phyloP scores from a whole-genome alignment of 2,888 invertebrate species.

The Pollenia angustigena region DNA sequence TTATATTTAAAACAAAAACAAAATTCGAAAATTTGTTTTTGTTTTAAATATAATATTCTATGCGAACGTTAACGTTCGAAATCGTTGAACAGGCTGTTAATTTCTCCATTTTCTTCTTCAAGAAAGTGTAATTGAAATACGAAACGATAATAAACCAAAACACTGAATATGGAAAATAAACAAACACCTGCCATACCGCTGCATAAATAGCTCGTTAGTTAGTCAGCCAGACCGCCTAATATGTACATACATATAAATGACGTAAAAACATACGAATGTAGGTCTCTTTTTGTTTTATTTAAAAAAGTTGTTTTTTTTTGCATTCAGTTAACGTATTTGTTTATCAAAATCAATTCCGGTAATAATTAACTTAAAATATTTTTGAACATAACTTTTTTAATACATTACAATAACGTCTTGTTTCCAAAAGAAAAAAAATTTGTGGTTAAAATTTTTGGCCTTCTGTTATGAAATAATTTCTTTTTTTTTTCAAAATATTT shows the following conservation, averaged over 20 bases:
- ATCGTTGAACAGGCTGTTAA: no score
- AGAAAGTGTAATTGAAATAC: no score
- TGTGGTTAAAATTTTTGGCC: slow-evolving; percentile 1
- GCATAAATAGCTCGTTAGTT: no score
- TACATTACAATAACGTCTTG: not conserved
- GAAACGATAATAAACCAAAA: not conserved
- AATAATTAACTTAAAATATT: not conserved
- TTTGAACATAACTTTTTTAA: no score
- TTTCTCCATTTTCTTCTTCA: no score
- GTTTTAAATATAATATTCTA: no score
- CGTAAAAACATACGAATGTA: no score
- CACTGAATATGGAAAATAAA: slow-evolving; percentile 9
- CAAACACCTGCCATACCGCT: not conserved
- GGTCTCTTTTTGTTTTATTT: slow-evolving; percentile 20
- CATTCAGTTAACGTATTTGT: slow-evolving; percentile 49
- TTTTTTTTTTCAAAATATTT: slow-evolving; percentile 28
- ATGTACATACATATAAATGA: not conserved
- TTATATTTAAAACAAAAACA: no score
- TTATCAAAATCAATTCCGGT: slow-evolving; percentile 40
- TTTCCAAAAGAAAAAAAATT: not conserved
- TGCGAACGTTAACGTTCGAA: no score
- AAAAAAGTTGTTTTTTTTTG: slow-evolving; percentile 31
- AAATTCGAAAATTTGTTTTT: no score
- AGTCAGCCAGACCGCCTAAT: not conserved
- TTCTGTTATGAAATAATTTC: slow-evolving; percentile 60